Evolutionary conservation across 2,113 vertebrate species (phyloP), one percentile per base, ranked within the genome.

Genomic region (Apodemus sylvaticus): DNA sequence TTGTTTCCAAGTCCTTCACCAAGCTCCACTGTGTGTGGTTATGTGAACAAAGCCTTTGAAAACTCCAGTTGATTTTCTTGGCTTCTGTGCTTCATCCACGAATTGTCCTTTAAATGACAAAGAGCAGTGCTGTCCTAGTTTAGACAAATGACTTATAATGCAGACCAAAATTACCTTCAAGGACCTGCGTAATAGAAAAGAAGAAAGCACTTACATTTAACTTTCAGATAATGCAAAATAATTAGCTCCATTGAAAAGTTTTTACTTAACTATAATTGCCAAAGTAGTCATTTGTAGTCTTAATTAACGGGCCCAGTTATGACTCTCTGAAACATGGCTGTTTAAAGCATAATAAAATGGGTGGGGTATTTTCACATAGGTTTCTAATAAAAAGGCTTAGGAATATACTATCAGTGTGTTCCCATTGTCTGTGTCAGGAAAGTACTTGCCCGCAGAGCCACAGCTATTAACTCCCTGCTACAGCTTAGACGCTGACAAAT

Each of bases 91-190:
- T 71, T 0, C 0, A 58, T 92, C 36, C 58, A 16, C 71, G 70
- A 34, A 31, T 66, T 96, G 95, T 91, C 93, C 90, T 96, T 88
- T 89, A 93, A 78, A 68, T 62, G 60, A 74, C 95, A 92, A 91
- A 68, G 36, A 91, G 45, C 48, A 94, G 48, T 74, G 64, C 7
- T 22, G 78, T 83, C 91, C 36, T 73, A 55, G 78, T 93, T 79
- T 88, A 92, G 90, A 94, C 31, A 86, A 93, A 55, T 90, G 89
- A 55, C 26, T 58, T 48, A 45, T 29, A 55, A 74, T 48, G 29
- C 29, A 86, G 22, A 70, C 26, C 76, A 87, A 97, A 96, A 85
- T 83, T 70, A 70, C 36, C 39, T 94, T 83, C 7, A 79, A 79
- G 53, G 93, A 62, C 51, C n/a, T 51, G 48, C 31, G 83, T 86